Evolutionary conservation across 2,888 invertebrate genomes (phyloP), one percentile per base, ranked within the genome.

Genomic region (Himalopsyche anomala): DNA sequence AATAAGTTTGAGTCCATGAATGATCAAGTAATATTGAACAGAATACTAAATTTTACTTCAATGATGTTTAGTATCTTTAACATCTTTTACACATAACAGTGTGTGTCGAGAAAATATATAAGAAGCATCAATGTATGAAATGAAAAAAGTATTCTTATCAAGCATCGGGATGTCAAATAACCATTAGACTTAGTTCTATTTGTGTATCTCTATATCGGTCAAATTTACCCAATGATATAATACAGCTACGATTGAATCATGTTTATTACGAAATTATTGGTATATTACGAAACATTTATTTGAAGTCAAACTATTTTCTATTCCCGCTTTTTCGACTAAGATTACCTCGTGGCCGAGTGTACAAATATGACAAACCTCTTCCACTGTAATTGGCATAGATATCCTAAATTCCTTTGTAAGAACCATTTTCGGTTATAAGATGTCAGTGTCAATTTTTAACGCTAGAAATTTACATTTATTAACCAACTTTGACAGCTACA

Each of bases 371-470:
- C 69, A 80, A 93, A 98, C 98, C 96, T 98, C 98, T 91, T 98
- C 97, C 4, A 97, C 97, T 2, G 97, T 96, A 90, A 98, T 94
- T 15, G 98, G 98, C 98, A 98, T 98, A 90, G 97, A 97, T 91
- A 98, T 96, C 90, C 98, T 94, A 91, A 96, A 98, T 93, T 98
- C 98, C 91, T 97, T 98, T 6, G 96, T 95, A 89, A 97, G 93
- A 90, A 97, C 97, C 98, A 98, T 98, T 19, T 82, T 74, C 74
- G 36, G 38, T 38, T 36, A 74, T 15, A 12, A 74, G 15, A 6
- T 19, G 38, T 12, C 36, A 12, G 38, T 15, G 36, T 36, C 38
- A 74, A 36, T 74, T 51, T 38, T 5, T 74, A 12, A 5, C 2
- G 0, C 6, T 4, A 36, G 38, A 36, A 74, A 12, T 74, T 36